Percentiles rank a stretch among this genome's conserved stretches.
These are phyloP conservation scores for Colius striatus DNA, from an alignment of 2,113 vertebrate species.

Conservation along the genomic window DNA sequence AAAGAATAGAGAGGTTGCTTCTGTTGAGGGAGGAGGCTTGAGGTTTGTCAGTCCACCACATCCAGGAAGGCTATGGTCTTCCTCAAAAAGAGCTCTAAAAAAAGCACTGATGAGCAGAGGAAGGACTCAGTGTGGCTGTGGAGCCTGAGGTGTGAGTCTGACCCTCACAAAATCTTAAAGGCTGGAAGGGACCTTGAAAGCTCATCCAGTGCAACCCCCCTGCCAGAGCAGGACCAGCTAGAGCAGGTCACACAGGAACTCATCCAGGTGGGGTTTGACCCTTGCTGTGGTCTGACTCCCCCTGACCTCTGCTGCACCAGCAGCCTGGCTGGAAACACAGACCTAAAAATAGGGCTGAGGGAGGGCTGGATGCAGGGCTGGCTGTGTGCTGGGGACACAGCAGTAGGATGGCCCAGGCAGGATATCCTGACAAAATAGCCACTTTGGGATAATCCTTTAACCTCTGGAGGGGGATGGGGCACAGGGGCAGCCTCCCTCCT, in stretches of 20 bases:
- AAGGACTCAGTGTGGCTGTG: not conserved
- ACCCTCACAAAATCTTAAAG: not conserved
- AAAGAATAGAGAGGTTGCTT: not conserved
- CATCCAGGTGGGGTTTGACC: not conserved
- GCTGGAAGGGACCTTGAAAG: no score
- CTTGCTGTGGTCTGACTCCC: rapidly evolving
- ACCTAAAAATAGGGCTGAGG: conserved; percentile 11
- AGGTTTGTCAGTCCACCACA: not conserved
- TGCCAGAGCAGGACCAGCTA: no score
- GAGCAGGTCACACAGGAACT: no score
- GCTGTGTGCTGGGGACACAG: not conserved
- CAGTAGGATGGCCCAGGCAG: conserved; percentile 39
- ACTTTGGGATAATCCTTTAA: not conserved
- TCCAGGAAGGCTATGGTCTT: not conserved
- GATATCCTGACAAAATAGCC: conserved; percentile 35
- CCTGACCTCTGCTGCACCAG: not conserved
- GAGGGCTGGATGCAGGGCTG: not conserved
- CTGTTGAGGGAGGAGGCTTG: not conserved
- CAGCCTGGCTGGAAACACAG: not conserved
- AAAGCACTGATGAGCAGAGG: not conserved
- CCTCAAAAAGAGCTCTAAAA: not conserved
- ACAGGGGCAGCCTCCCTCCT: not conserved
- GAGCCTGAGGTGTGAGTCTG: not conserved
- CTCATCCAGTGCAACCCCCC: no score
- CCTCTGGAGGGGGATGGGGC: not conserved